Evolutionary conservation across 2,888 invertebrate species (phyloP), one percentile per base, ranked within the genome.

Genomic region (Eremobia ochroleuca): DNA sequence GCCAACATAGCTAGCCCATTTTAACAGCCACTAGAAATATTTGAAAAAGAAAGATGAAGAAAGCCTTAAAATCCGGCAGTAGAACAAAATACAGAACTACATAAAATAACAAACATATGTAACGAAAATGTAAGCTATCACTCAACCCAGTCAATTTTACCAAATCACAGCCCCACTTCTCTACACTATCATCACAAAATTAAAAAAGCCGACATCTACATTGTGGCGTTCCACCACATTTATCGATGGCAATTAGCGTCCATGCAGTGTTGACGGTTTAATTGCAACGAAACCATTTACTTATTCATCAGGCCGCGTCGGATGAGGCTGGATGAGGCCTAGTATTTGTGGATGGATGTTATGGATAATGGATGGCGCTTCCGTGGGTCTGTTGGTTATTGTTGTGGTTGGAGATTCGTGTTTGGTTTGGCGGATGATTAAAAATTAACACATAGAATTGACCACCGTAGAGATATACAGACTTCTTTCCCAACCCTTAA

Each of bases 261-360:
- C 74, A 77, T 80, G 79, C 85, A 83, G 69, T 83, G 76, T 85
- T 85, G 83, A 86, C 83, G 82, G 87, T 89, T 91, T 92, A 92
- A 93, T 93, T 92, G 93, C 91, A 90, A 87, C 87, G 85, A 89
- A 90, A 90, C 87, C 90, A 91, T 92, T 92, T 89, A 91, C 87
- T 91, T 92, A 92, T 92, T 92, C 92, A 93, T 91, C 91, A 89
- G 86, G 83, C 85, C 87, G 85, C 84, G 88, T 85, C 90, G 73
- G 83, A 81, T 77, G 79, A 70, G 77, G 61, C 52, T 81, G 64
- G 77, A 75, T 72, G 79, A 37, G 66, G 25, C 52, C 37, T 43
- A 11, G 62, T 72, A 76, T 80, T 85, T 85, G 83, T 79, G 79
- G 65, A 79, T 79, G 76, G 34, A 68, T 67, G 76, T 79, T 76